Percentiles rank a stretch among this genome's conserved stretches.
Evolutionary conservation across 1,140 invertebrate species (phyloP).

Genomic region (Lasioglossum albipes): DNA sequence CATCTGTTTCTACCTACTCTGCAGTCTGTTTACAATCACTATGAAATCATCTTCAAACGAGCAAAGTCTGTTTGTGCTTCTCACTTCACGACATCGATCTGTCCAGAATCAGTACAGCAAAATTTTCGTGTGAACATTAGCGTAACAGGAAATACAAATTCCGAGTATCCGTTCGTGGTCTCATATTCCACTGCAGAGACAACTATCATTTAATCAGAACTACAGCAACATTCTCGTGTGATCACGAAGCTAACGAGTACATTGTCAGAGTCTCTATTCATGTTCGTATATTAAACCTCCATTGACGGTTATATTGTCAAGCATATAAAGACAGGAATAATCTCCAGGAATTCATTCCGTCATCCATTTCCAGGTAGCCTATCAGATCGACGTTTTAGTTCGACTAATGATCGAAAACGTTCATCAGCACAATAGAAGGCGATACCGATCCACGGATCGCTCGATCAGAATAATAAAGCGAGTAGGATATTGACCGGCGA

Average conservation of each 20-base stretch:
- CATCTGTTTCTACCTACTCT: too few relatives aligned
- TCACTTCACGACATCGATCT: background rate
- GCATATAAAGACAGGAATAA: too few relatives aligned
- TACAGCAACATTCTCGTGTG: too few relatives aligned
- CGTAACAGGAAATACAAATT: background rate
- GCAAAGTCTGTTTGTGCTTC: background rate
- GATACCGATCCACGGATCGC: background rate
- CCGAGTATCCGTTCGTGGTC: background rate
- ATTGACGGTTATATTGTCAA: too few relatives aligned
- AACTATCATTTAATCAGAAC: too few relatives aligned
- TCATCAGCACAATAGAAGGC: background rate
- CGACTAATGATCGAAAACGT: background rate
- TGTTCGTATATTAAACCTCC: too few relatives aligned
- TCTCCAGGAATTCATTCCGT: too few relatives aligned
- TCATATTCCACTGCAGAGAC: too few relatives aligned
- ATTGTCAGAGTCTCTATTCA: too few relatives aligned
- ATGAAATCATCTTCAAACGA: background rate
- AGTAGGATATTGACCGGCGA: too few relatives aligned
- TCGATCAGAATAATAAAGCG: background rate
- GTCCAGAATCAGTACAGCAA: background rate
- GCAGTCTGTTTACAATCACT: background rate
- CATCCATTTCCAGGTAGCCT: background rate
- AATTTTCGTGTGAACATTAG: slow-evolving; percentile 9
- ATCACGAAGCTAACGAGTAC: too few relatives aligned
- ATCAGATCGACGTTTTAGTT: background rate